phyloP scores from a whole-genome alignment of 2,797 vertebrate genomes.

The Mormyrops attenuatus region DNA sequence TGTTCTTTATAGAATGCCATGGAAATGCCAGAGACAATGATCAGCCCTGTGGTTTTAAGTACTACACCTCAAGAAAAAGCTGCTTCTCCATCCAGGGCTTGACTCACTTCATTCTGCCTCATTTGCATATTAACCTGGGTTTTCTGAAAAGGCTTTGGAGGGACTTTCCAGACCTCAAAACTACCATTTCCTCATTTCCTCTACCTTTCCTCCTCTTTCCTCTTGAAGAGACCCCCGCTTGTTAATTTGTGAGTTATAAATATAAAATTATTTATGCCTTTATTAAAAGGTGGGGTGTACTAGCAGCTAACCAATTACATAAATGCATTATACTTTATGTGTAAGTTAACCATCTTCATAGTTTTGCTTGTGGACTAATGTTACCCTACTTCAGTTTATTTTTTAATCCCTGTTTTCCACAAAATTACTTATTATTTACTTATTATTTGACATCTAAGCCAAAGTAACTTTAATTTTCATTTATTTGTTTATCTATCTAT shows the following conservation, averaged over 20 bases:
- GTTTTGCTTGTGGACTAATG: neutral
- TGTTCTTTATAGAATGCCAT: neutral
- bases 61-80: neutral
- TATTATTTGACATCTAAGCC: neutral
- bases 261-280: neutral
- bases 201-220: neutral
- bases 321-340: neutral
- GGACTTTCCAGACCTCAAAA: neutral
- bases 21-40: neutral
- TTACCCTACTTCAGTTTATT: neutral
- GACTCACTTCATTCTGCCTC: neutral
- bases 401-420: neutral
- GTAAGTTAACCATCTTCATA: neutral
- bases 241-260: neutral
- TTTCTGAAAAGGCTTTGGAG: neutral
- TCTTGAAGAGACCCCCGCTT: neutral
- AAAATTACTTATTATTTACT: neutral
- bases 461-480: neutral
- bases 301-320: neutral
- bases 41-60: neutral
- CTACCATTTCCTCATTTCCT: neutral
- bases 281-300: neutral
- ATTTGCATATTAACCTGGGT: neutral
- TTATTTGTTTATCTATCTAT: too few species aligned
- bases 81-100: neutral